Base-by-base conservation (phyloP, 1,140 invertebrate genomes). In the Protaetia brevitarsis region DNA sequence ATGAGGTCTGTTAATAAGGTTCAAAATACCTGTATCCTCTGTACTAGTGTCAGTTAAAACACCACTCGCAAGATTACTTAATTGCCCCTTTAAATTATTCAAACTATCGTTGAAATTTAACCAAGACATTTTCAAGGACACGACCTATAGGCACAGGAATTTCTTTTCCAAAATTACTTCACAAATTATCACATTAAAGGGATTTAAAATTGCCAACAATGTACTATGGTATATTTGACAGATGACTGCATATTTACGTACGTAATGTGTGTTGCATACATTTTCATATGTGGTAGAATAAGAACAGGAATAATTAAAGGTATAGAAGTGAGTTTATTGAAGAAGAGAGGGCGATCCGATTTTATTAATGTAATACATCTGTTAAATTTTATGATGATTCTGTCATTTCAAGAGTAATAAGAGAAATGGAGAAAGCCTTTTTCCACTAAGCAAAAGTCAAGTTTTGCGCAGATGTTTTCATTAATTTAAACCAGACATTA, bases 51-150 rank as follows among this genome's bases (percentile, higher is more conserved):
- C 87, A 56, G 85, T 83, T 68, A 89, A 79, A 45, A 88, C 88
- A 77, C 89, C 89, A 72, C 87, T 88, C 66, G 89, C 89, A 72
- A 91, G 87, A 79, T 82, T 91, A 8, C 86, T 86, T 67, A 91
- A 85, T 79, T 91, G 89, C 72, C 88, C 89, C 77, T 89, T 90
- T 69, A 90, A 79, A 82, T 81, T 86, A 75, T 83, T 88, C 66
- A 90, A 82, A 79, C 88, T 89, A 70, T 88, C 85, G 72, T 88
- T 86, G 58, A 88, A 83, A 73, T 89, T 89, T 66, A 91, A 82
- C 89, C 89, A 91, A 79, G 88, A 87, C 88, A 90, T 90, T 16
- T 61, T 41, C 6, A 26, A 45, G 80, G 82, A 85, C 31, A 51
- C 41, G 21, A 23, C 11, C 26, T 51, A 51, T 10, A 51, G 11